Evolutionary conservation across 2,797 vertebrate species (phyloP), one percentile per base, ranked within the genome.

Genomic region (Neoniphon sammara): DNA sequence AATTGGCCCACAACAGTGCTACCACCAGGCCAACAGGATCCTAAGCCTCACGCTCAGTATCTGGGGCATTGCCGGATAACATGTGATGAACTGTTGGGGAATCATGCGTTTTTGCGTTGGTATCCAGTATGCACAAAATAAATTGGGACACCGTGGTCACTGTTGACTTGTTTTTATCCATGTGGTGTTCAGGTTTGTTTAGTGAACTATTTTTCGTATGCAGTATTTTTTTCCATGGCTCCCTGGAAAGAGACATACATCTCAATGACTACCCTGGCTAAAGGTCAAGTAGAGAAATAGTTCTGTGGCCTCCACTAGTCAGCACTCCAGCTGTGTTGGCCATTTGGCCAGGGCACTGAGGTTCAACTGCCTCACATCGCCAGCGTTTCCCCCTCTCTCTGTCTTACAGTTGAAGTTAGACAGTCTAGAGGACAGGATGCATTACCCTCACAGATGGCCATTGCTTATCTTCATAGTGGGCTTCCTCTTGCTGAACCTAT

Each of bases 261-360:
- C 75, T 72, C 47, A 67, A 54, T 34, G n/a, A 49, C 62, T 77
- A 75, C 75, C 18, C 77, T 84, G 75, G 82, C 79, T 89, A 81
- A 80, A 83, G 74, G 69, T 86, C 66, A 68, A 50, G 64, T 30
- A 68, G 36, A 70, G 74, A 77, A 78, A 76, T 6, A 66, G 12
- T 60, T 65, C 76, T 55, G 36, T 70, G 79, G 68, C 61, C 86
- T 81, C 36, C 20, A 66, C 76, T 74, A 82, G 77, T 54, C 80
- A 79, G 84, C 39, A 54, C 72, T 85, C 85, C 86, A 85, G 89
- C 87, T 89, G 81, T 83, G 85, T 79, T 73, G 70, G 71, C 89
- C 92, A 92, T 84, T 90, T 92, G 91, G 91, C 72, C 85, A 74
- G 91, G 85, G 78, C 87, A 82, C 58, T 9, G 20, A 75, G 86